Base-by-base conservation (phyloP, 37 sponge, comb jelly and placozoan species). In the Cliona cf. orientalis region DNA sequence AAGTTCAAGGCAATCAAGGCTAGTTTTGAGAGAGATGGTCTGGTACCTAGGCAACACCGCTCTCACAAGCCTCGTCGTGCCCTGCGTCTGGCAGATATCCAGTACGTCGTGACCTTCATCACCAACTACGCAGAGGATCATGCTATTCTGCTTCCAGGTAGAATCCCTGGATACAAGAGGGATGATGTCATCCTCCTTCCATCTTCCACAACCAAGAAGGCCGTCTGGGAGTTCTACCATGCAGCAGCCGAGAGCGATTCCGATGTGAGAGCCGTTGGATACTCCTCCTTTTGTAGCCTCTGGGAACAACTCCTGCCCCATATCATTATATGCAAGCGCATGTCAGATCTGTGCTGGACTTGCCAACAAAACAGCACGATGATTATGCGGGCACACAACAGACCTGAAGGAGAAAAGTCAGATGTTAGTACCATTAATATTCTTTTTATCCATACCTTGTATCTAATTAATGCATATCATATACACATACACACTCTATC, bases 261-360 rank as follows among this genome's bases (percentile, higher is more conserved):
- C 1, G 33, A 9, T n/a, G 32, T 39, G 26, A 12, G 28, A 38
- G 17, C 63, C 6, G 63, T 76, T 12, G 63, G 62, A 3, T 74
- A 74, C 59, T 33, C 34, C 58, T 17, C 19, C 34, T 74, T 74
- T 21, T 28, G 34, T 25, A 2, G 33, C 32, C 58, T 74, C 36
- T 74, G 58, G 75, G 28, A 21, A 21, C 38, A 57, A 31, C 58
- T 74, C 19, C 22, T 31, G 34, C 75, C 75, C 28, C 34, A 23
- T 14, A 21, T 74, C 5, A 36, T 74, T 1, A 14, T 74, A 9
- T 33, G 49, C 45, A 74, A 56, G 58, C 75, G 36, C 28, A 59
- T 58, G 62, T 76, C 77, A 3, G 77, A 76, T 25, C 77, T 76
- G 25, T 76, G 77, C 43, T 76, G 77, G 77, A 21, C 23, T 25